Base-by-base conservation (phyloP, 30 jellyfish, hydroid and myxozoan genomes). In the Turritopsis rubra region DNA sequence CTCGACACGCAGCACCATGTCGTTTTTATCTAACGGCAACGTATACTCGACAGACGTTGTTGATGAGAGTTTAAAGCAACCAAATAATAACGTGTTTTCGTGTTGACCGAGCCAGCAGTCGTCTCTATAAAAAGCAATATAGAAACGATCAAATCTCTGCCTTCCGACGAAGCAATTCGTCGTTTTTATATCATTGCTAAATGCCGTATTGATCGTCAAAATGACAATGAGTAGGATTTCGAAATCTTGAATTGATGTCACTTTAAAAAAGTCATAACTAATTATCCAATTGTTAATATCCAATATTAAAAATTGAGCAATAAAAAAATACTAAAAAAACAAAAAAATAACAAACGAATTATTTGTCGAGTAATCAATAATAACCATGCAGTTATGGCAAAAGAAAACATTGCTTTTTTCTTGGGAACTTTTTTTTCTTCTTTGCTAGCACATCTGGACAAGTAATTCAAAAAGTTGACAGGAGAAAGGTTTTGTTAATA, bases 21-120 rank as follows among this genome's bases (percentile, higher is more conserved):
- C 30, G 30, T 0, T 77, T 28, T 77, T 30, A 0, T 77, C 85
- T 30, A 29, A 21, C 41, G 30, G 30, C 41, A 77, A 7, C 70
- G 20, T 21, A 26, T 21, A 80, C 20, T 53, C 78, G 1, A 80
- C 52, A 13, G 53, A 24, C 18, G 54, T 65, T 16, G 81, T 53
- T 65, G 52, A 65, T 16, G 71, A 27, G 25, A 71, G 29, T 0
- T 28, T n/a, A 41, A 82, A 82, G 23, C 73, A 25, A 66, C 88
- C 88, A 29, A 82, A 82, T 66, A 66, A 86, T 1, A 68, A 73
- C 21, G 88, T 24, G 31, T 18, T 7, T 28, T 82, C 88, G 75
- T 82, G 88, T 71, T 82, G 88, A n/a, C 88, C 88, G 22, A 82
- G 84, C 88, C 88, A 82, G 9, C 52, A 28, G 24, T 82, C 75